Evolutionary conservation across 2,113 vertebrate species (phyloP).

Genomic region (Ranitomeya variabilis): DNA sequence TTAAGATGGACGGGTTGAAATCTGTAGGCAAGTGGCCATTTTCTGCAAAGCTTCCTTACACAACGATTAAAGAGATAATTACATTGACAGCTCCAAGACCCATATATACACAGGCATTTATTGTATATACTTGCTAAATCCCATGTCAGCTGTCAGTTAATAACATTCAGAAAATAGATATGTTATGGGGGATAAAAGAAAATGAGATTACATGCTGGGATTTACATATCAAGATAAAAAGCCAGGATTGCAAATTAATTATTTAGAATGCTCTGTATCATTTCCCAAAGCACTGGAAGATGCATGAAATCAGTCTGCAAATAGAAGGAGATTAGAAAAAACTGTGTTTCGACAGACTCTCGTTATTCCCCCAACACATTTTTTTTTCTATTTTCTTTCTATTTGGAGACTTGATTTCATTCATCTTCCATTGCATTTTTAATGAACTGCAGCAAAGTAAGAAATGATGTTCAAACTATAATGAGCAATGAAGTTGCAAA

Average conservation of each 20-base stretch:
- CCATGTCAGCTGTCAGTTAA: constrained; percentile 25
- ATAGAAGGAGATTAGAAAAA: too few relatives aligned
- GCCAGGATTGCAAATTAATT: not conserved
- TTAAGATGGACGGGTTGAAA: constrained; percentile 45
- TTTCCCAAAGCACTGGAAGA: not conserved
- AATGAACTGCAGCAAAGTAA: not conserved
- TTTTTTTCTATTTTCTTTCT: not conserved
- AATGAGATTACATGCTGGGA: constrained; percentile 9
- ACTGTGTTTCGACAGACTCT: too few relatives aligned
- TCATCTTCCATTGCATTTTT: not conserved
- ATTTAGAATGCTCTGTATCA: not conserved
- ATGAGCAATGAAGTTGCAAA: not conserved
- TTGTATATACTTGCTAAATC: constrained; percentile 31
- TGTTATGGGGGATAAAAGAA: not conserved
- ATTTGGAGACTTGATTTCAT: not conserved
- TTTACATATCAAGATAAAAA: not conserved
- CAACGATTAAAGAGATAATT: constrained; percentile 47
- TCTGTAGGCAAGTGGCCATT: constrained; percentile 16
- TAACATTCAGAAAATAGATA: constrained; percentile 8
- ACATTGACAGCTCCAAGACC: not conserved
- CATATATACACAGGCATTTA: constrained; percentile 19
- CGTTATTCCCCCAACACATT: too few relatives aligned
- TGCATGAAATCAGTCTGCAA: not conserved
- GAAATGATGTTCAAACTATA: not conserved
- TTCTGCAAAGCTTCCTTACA: constrained; percentile 14